Evolutionary conservation across 2,888 invertebrate species (phyloP), one percentile per base, ranked within the genome.

Genomic region (Ectemnius cavifrons): DNA sequence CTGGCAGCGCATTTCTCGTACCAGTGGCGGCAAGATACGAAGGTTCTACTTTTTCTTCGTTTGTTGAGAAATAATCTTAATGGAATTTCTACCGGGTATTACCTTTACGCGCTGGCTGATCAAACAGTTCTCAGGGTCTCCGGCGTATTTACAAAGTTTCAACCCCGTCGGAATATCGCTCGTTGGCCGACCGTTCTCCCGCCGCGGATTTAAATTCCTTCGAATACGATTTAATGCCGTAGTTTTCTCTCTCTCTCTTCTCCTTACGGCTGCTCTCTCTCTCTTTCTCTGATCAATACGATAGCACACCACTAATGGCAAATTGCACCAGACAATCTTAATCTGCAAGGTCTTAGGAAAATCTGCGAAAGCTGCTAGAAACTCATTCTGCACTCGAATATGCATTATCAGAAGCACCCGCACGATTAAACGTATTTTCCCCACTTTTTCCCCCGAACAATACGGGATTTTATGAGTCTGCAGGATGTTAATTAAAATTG

Each of bases 121-220:
- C 47, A 6, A 52, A 49, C n/a, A 60, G 20, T 14, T 14, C 28
- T 2, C 13, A 27, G 23, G 3, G 13, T 13, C n/a, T 16, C 11
- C 8, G 14, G 13, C n/a, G n/a, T 64, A 64, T 52, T 64, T 60
- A 37, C 28, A 60, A 37, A 52, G 46, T 16, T 18, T 47, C 23
- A 60, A 11, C 37, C 60, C 52, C 27, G 45, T 14, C 16, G 60
- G 27, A 60, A 61, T 52, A 45, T 61, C 56, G 70, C 49, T 45
- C 37, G 37, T 49, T 61, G 23, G 14, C 46, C 20, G 11, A 6
- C 16, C 57, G 16, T 4, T 37, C 23, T 52, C 16, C n/a, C 59
- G 46, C 11, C 45, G 61, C n/a, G 46, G 60, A 56, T 60, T 65
- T 23, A 28, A 56, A 70, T 65, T 14, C 27, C 23, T 70, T 20